phyloP scores from a whole-genome alignment of 2,888 invertebrate genomes.

The Erynnis tages region DNA sequence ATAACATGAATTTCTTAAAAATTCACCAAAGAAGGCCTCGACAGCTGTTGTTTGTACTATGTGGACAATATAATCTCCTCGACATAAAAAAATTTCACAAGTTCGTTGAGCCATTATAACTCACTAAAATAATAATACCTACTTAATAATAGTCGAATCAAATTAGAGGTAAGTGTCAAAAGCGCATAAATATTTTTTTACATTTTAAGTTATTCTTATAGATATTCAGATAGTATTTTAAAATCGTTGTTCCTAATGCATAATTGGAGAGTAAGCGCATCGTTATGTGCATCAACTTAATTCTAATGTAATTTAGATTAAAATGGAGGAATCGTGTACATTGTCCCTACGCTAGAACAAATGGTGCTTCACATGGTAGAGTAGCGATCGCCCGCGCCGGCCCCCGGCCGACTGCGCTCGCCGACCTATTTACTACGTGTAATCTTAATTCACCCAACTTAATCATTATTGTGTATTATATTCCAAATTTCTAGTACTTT shows the following conservation, averaged over 20 bases:
- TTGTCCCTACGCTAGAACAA: conserved; percentile 81
- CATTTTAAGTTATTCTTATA: conserved; percentile 65
- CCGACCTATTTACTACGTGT: conserved; percentile 46
- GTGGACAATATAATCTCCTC: background rate
- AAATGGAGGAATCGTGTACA: conserved; percentile 76
- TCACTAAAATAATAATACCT: conserved; percentile 9
- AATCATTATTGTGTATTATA: conserved; percentile 73
- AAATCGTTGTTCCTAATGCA: conserved; percentile 78
- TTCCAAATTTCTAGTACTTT: conserved; percentile 61
- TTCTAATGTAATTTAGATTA: conserved; percentile 72
- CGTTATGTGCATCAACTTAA: conserved; percentile 63
- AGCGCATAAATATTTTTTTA: conserved; percentile 59
- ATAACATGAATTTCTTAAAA: conserved; percentile 35
- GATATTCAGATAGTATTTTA: conserved; percentile 73
- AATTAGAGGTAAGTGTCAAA: conserved; percentile 75
- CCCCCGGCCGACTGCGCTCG: conserved; percentile 30
- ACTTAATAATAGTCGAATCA: conserved; percentile 35
- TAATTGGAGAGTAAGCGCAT: conserved; percentile 66
- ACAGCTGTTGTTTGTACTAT: conserved; percentile 32
- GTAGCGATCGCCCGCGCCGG: conserved; percentile 48
- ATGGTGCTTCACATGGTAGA: conserved; percentile 80
- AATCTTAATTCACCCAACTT: conserved; percentile 72
- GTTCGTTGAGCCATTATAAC: conserved; percentile 13
- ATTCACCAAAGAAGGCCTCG: conserved; percentile 63
- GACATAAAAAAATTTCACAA: conserved; percentile 13